A percentile compares a stretch with the other conserved stretches of the same genome.
These are phyloP conservation scores for Zeugodacus cucurbitae DNA, from an alignment of 1,140 invertebrate species.

Conservation along the genomic window DNA sequence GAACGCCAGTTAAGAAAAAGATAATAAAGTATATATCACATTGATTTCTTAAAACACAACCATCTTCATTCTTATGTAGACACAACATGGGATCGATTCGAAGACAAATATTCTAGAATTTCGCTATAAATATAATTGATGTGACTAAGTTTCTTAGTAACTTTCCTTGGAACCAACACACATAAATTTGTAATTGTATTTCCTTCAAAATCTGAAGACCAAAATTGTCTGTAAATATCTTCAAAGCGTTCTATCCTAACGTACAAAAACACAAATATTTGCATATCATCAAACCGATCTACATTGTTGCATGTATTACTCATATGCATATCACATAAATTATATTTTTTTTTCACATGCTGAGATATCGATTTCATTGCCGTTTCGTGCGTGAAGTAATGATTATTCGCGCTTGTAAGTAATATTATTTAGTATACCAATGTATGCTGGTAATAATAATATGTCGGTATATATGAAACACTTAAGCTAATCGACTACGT, in stretches of 20 bases:
- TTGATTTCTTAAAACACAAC: not conserved
- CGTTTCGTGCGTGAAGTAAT: not conserved
- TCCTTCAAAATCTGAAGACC: too few relatives aligned
- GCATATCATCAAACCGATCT: not conserved
- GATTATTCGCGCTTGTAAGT: not conserved
- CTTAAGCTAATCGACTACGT: not conserved
- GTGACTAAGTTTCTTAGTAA: too few relatives aligned
- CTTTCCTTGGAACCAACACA: too few relatives aligned
- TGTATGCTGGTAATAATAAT: not conserved
- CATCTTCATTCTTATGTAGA: not conserved
- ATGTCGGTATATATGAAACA: not conserved
- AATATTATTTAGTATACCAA: not conserved
- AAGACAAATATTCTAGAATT: too few relatives aligned
- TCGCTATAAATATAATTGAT: too few relatives aligned
- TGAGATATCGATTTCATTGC: not conserved
- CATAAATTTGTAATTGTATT: too few relatives aligned
- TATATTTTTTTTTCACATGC: not conserved
- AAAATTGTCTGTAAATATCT: too few relatives aligned
- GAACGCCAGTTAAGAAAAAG: too few relatives aligned
- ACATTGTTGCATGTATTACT: not conserved
- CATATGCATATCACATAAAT: not conserved
- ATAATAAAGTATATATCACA: not conserved
- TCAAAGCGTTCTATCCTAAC: too few relatives aligned
- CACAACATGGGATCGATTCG: too few relatives aligned
- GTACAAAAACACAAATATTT: not conserved